Conservation (phyloP, 2,888 invertebrate species). For the Lepidochitona cinerea region DNA sequence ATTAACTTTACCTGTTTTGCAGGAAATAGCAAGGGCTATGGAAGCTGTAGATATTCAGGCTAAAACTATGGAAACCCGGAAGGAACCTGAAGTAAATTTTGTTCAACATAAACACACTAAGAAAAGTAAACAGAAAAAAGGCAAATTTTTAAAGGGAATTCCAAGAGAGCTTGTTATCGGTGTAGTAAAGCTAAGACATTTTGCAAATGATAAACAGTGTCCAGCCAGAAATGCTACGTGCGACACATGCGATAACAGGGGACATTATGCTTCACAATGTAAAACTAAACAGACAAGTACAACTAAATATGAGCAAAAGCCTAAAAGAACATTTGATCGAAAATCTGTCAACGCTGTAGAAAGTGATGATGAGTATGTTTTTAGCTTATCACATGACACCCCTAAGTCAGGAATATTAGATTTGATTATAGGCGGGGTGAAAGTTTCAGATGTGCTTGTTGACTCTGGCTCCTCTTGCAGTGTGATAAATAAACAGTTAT, state of each 20-base stretch:
- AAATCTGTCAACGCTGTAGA: neutral
- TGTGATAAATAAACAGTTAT: neutral
- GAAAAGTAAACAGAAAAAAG: neutral
- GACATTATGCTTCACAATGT: neutral
- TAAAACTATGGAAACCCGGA: neutral
- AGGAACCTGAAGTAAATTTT: neutral
- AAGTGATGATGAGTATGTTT: conserved; percentile 8
- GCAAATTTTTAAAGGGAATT: neutral
- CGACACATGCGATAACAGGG: neutral
- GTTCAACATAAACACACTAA: neutral
- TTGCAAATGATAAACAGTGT: neutral
- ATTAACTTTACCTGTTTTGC: neutral
- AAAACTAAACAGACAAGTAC: neutral
- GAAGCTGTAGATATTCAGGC: conserved; percentile 2
- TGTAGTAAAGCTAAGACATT: neutral
- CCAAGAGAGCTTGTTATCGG: neutral
- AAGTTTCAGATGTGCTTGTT: neutral
- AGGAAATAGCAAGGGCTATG: neutral
- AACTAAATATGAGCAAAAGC: neutral
- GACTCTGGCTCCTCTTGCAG: conserved; percentile 2
- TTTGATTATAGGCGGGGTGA: neutral
- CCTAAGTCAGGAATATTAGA: neutral
- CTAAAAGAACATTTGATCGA: neutral
- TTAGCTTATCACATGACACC: neutral
- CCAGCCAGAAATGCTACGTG: neutral